Percentiles rank a stretch among this genome's conserved stretches.
Evolutionary conservation across 1,140 invertebrate genomes (phyloP).

Genomic region (Galleria mellonella): DNA sequence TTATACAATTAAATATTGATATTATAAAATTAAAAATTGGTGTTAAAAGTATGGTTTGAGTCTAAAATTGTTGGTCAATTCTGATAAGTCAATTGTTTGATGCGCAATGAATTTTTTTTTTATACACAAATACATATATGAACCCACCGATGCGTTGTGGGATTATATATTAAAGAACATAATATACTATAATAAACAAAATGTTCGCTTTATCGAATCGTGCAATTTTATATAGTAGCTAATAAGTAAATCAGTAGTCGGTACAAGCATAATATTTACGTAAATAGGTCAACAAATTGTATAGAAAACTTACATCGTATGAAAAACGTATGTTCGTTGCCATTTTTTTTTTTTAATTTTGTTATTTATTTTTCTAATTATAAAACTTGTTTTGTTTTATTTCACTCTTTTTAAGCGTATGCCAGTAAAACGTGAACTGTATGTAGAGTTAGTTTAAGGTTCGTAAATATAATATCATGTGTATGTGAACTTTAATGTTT

Average conservation of each 20-base stretch:
- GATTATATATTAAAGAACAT: slow-evolving; percentile 28
- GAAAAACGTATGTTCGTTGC: slow-evolving; percentile 48
- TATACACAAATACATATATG: neutral
- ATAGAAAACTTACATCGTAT: slow-evolving; percentile 49
- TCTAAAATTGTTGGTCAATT: neutral
- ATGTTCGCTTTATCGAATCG: slow-evolving; percentile 68
- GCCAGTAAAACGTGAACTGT: slow-evolving; percentile 60
- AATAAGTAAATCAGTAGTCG: slow-evolving; percentile 51
- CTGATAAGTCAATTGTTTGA: neutral
- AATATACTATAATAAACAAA: slow-evolving; percentile 32
- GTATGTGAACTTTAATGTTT: slow-evolving; percentile 53
- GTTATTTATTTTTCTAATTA: slow-evolving; percentile 71
- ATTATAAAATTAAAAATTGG: too few species aligned
- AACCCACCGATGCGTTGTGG: slow-evolving; percentile 37
- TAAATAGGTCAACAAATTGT: slow-evolving; percentile 40
- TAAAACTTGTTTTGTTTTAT: slow-evolving; percentile 49
- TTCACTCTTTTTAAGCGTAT: slow-evolving; percentile 37
- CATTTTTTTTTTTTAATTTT: slow-evolving; percentile 53
- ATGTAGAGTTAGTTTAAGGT: slow-evolving; percentile 41
- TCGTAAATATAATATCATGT: slow-evolving; percentile 60
- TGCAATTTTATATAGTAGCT: slow-evolving; percentile 69
- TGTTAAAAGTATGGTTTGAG: too few species aligned
- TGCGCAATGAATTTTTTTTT: neutral
- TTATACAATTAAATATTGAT: too few species aligned
- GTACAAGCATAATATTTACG: slow-evolving; percentile 46